These are phyloP conservation scores for Amaurobius ferox DNA, from an alignment of 2,888 invertebrate genomes.

Conservation along the genomic window DNA sequence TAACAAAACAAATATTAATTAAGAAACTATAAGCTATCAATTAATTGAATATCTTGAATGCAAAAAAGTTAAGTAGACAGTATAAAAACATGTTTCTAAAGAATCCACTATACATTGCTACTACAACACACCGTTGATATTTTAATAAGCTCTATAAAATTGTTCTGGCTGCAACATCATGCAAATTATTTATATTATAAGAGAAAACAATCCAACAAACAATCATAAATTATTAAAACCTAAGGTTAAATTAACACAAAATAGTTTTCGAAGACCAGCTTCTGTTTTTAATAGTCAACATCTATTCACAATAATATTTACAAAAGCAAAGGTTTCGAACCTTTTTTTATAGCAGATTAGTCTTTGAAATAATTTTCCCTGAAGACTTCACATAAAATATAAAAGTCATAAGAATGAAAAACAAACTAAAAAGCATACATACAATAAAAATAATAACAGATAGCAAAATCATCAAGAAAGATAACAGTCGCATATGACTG, in stretches of 20 bases:
- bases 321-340: slow-evolving; percentile 1
- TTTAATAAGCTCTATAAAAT: slow-evolving; percentile 59
- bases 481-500: too few relatives aligned
- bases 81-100: background rate
- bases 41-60: background rate
- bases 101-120: background rate
- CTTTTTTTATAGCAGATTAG: background rate
- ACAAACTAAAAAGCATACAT: too few relatives aligned
- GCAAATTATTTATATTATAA: slow-evolving; percentile 17
- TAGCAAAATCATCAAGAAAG: too few relatives aligned
- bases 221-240: slow-evolving; percentile 50
- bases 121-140: slow-evolving; percentile 27
- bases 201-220: slow-evolving; percentile 53
- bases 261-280: slow-evolving; percentile 56
- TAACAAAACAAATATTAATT: background rate
- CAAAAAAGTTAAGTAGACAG: background rate
- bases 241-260: slow-evolving; percentile 44
- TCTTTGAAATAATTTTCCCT: background rate
- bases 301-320: slow-evolving; percentile 16
- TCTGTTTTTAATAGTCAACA: slow-evolving; percentile 23
- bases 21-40: too few relatives aligned
- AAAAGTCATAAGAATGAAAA: background rate
- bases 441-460: background rate
- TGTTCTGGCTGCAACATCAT: slow-evolving; percentile 33
- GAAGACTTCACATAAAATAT: background rate